A percentile compares a stretch with the other conserved stretches of the same genome.
Evolutionary conservation across 2,113 vertebrate genomes (phyloP).

Genomic region (Balaeniceps rex): DNA sequence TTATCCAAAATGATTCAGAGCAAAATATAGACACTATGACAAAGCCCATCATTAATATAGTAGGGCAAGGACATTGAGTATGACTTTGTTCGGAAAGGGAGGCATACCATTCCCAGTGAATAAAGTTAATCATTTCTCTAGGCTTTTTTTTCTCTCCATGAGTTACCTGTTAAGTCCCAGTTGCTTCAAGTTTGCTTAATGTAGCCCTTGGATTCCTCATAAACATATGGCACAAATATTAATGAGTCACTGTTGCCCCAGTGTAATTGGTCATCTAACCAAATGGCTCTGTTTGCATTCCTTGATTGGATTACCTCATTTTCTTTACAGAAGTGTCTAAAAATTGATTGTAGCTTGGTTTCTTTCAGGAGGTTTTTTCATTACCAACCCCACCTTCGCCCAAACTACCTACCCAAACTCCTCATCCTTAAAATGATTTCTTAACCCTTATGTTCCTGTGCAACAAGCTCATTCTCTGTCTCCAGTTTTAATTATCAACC

Average conservation of each 20-base stretch:
- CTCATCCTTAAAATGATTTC: neutral
- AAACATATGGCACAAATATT: constrained; percentile 62
- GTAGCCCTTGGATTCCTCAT: constrained; percentile 46
- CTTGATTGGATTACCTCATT: constrained; percentile 65
- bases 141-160: neutral
- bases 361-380: constrained; percentile 28
- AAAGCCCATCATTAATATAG: neutral
- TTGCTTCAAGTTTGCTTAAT: constrained; percentile 45
- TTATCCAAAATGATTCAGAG: constrained; percentile 1
- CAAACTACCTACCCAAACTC: constrained; percentile 5
- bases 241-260: constrained; percentile 51
- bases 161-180: constrained; percentile 48
- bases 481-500: neutral
- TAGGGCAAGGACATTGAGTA: neutral
- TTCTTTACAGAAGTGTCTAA: constrained; percentile 57
- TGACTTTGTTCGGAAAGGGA: neutral
- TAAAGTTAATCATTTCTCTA: constrained; percentile 32
- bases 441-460: neutral
- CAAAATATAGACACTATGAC: neutral
- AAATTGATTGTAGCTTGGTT: constrained; percentile 50
- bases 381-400: neutral
- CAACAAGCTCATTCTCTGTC: neutral
- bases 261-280: constrained; percentile 58
- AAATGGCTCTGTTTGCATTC: constrained; percentile 59
- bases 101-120: neutral